phyloP scores from a whole-genome alignment of 2,888 invertebrate genomes.

The Leptopilina syphax region DNA sequence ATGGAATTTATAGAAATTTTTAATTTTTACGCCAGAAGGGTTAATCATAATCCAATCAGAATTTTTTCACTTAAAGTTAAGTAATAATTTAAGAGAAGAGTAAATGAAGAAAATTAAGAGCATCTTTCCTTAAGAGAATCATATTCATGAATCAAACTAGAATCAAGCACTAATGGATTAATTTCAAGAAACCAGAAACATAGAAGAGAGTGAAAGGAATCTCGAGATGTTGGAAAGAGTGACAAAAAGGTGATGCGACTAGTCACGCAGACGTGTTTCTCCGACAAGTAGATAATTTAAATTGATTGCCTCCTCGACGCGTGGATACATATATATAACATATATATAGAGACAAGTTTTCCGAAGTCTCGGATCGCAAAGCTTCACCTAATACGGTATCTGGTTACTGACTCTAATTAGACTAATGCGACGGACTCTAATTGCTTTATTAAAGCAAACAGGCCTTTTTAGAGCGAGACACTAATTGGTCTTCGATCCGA shows the following conservation, averaged over 20 bases:
- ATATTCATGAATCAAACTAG: no score
- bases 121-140: no score
- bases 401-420: conserved; percentile 35
- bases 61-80: no score
- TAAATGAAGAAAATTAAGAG: no score
- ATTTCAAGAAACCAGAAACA: not conserved
- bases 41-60: no score
- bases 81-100: no score
- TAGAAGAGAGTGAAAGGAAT: conserved; percentile 25
- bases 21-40: no score
- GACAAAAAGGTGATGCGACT: conserved; percentile 39
- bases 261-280: conserved; percentile 26
- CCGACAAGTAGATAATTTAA: conserved; percentile 32
- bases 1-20: no score
- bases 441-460: conserved; percentile 39
- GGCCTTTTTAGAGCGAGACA: conserved; percentile 13
- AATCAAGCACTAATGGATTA: not conserved
- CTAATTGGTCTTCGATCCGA: conserved; percentile 36
- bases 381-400: conserved; percentile 33
- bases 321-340: not conserved
- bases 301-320: conserved; percentile 11
- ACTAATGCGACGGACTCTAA: conserved; percentile 36
- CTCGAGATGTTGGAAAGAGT: conserved; percentile 2
- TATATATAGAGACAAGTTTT: conserved; percentile 14
- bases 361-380: not conserved